A percentile compares a stretch with the other conserved stretches of the same genome.
Conservation (phyloP, 2,797 vertebrate genomes). For the Halcyon badia region DNA sequence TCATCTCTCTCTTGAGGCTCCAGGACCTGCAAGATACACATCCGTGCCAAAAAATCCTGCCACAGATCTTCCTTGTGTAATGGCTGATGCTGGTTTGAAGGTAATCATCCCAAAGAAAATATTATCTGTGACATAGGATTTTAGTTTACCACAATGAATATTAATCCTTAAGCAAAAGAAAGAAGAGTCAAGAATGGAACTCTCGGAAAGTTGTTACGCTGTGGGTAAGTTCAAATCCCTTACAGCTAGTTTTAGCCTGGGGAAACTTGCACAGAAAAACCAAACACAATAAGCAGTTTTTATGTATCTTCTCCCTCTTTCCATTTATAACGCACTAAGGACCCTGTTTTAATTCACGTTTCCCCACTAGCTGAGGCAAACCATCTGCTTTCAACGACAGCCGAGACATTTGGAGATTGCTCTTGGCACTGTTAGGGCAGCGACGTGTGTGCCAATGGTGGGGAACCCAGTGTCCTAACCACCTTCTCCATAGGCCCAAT, state of each 20-base stretch:
- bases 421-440: neutral
- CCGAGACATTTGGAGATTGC: neutral
- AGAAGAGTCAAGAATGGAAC: neutral
- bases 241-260: neutral
- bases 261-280: neutral
- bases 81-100: neutral
- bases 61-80: neutral
- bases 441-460: neutral
- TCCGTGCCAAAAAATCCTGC: neutral
- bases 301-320: neutral
- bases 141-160: neutral
- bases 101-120: neutral
- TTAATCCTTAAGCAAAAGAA: neutral
- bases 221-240: neutral
- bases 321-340: neutral
- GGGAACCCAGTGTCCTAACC: neutral
- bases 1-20: neutral
- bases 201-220: neutral
- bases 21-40: accelerated
- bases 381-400: neutral
- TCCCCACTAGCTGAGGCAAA: neutral
- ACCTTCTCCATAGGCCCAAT: neutral
- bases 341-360: neutral
- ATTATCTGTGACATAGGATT: accelerated
- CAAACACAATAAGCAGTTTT: neutral